A percentile compares a stretch with the other conserved stretches of the same genome.
phyloP scores from a whole-genome alignment of 1,140 invertebrate genomes.

The Lordiphosa stackelbergi region DNA sequence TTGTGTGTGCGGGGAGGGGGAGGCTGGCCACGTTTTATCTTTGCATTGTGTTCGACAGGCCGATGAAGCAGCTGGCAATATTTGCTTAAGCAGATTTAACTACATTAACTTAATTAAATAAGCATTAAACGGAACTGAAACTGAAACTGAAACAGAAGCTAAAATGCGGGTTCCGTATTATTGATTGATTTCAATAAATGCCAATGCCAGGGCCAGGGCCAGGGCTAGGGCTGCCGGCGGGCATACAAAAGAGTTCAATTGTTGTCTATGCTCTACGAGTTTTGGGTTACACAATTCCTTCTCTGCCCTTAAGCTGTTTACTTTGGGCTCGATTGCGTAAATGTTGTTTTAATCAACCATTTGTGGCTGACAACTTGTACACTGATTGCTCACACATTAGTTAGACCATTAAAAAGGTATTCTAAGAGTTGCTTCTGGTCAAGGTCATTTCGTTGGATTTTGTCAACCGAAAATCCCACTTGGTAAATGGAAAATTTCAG shows the following conservation, averaged over 20 bases:
- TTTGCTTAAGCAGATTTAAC: slow-evolving; percentile 75
- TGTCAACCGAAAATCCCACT: no score
- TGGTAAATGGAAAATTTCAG: no score
- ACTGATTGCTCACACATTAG: slow-evolving; percentile 27
- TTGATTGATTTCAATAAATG: slow-evolving; percentile 72
- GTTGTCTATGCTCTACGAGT: slow-evolving; percentile 30
- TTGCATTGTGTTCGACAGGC: slow-evolving; percentile 57
- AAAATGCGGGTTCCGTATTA: slow-evolving; percentile 26
- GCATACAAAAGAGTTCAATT: slow-evolving; percentile 46
- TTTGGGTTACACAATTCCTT: slow-evolving; percentile 10
- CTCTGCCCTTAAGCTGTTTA: slow-evolving; percentile 40
- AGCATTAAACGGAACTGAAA: slow-evolving; percentile 59
- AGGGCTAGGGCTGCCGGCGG: no score
- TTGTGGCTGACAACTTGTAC: slow-evolving; percentile 24
- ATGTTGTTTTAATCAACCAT: slow-evolving; percentile 55
- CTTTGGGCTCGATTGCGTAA: slow-evolving; percentile 36
- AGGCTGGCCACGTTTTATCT: slow-evolving; percentile 44
- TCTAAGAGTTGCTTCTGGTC: no score
- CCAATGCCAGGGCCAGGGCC: slow-evolving; percentile 20
- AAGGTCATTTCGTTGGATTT: no score
- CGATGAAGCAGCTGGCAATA: slow-evolving; percentile 49
- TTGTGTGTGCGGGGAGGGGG: slow-evolving; percentile 23
- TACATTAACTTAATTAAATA: slow-evolving; percentile 76
- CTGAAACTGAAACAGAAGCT: slow-evolving; percentile 7
- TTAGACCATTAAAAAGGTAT: no score